A percentile compares a stretch with the other conserved stretches of the same genome.
These are phyloP conservation scores for Cryptotermes secundus DNA, from an alignment of 1,140 invertebrate species.

Conservation along the genomic window DNA sequence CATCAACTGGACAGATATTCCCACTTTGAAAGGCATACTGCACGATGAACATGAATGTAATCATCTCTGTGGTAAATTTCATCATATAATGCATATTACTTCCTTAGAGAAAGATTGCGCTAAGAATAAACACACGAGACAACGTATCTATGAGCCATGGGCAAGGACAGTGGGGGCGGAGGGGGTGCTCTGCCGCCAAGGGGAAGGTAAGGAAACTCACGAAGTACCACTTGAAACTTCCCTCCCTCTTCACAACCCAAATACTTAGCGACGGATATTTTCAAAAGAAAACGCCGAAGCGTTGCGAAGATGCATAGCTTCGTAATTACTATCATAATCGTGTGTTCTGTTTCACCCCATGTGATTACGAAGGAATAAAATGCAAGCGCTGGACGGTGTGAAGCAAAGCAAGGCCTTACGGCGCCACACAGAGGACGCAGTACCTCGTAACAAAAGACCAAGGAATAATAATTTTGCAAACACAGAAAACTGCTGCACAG, in stretches of 20 bases:
- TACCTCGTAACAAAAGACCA: too few species aligned
- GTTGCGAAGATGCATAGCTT: background rate
- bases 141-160: background rate
- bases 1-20: too few species aligned
- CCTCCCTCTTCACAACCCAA: background rate
- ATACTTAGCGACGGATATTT: background rate
- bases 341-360: background rate
- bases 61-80: too few species aligned
- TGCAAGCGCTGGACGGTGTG: background rate
- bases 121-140: background rate
- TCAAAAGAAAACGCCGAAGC: background rate
- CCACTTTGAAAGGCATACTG: too few species aligned
- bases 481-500: too few species aligned
- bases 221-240: background rate
- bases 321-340: slow-evolving; percentile 9
- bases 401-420: background rate
- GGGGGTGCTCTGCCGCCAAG: background rate
- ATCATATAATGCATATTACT: too few species aligned
- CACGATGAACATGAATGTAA: too few species aligned
- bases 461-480: background rate
- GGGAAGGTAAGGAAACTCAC: background rate
- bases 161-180: slow-evolving; percentile 15
- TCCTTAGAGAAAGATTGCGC: background rate
- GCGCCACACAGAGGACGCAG: background rate
- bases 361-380: slow-evolving; percentile 1